Percentiles rank a stretch among this genome's conserved stretches.
Conservation (phyloP, 2,888 invertebrate species). For the Marronus borbonicus region DNA sequence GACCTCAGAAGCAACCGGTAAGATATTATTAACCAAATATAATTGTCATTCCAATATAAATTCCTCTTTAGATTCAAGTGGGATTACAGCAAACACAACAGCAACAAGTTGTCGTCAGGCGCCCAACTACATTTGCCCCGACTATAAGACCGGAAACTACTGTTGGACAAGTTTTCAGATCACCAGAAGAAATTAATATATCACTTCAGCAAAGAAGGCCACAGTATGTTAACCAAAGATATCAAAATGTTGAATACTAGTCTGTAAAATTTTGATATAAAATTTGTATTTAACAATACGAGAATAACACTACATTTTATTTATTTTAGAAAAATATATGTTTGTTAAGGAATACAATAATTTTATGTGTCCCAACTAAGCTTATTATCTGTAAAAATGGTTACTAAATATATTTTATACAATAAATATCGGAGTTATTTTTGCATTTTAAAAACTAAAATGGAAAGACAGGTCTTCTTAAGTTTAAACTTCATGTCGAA, state of each 20-base stretch:
- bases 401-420: too few species aligned
- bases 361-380: too few species aligned
- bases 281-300: background rate
- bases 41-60: background rate
- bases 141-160: constrained; percentile 71
- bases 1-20: constrained; percentile 62
- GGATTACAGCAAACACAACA: constrained; percentile 56
- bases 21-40: constrained; percentile 27
- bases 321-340: background rate
- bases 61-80: constrained; percentile 52
- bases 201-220: constrained; percentile 88
- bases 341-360: too few species aligned
- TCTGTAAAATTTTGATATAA: constrained; percentile 13
- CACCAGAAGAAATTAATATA: constrained; percentile 90
- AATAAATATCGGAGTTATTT: too few species aligned
- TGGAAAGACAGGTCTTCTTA: too few species aligned
- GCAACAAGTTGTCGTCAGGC: constrained; percentile 61
- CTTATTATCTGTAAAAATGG: too few species aligned
- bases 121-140: constrained; percentile 64
- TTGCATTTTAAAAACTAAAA: too few species aligned
- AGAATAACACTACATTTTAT: constrained; percentile 10
- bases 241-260: constrained; percentile 52
- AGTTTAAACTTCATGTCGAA: too few species aligned
- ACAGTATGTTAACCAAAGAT: constrained; percentile 66
- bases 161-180: constrained; percentile 83